phyloP scores from a whole-genome alignment of 2,888 invertebrate genomes.

The Biston betularia region DNA sequence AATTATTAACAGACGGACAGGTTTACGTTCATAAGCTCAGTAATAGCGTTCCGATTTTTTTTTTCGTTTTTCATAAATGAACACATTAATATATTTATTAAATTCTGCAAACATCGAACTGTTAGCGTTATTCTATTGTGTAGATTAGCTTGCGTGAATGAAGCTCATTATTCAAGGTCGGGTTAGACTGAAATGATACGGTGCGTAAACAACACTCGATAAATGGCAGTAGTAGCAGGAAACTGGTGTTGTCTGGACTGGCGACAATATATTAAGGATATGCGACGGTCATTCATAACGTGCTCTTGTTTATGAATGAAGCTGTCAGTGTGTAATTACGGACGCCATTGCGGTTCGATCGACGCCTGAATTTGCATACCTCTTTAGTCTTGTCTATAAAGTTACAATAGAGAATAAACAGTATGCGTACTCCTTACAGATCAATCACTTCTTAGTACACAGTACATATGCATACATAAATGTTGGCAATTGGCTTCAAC shows the following conservation, averaged over 20 bases:
- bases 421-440: background rate
- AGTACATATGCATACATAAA: background rate
- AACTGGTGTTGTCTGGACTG: conserved; percentile 51
- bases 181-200: conserved; percentile 66
- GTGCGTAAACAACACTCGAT: conserved; percentile 70
- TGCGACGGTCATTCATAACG: conserved; percentile 79
- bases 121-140: background rate
- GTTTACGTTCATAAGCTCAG: conserved; percentile 74
- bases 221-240: conserved; percentile 73
- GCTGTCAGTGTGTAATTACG: conserved; percentile 75
- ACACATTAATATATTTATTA: conserved; percentile 68
- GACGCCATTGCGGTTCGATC: conserved; percentile 70
- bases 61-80: conserved; percentile 70
- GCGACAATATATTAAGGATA: conserved; percentile 73
- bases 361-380: conserved; percentile 73
- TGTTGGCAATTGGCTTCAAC: background rate
- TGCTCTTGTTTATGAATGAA: conserved; percentile 83
- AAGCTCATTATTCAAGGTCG: conserved; percentile 75
- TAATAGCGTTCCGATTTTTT: conserved; percentile 69
- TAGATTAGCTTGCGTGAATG: conserved; percentile 59
- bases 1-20: conserved; percentile 74
- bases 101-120: conserved; percentile 50
- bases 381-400: conserved; percentile 50
- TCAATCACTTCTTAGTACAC: background rate
- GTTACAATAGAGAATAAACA: conserved; percentile 13